These are phyloP conservation scores for Hippocampus abdominalis DNA, from an alignment of 2,113 vertebrate species.

Conservation along the genomic window DNA sequence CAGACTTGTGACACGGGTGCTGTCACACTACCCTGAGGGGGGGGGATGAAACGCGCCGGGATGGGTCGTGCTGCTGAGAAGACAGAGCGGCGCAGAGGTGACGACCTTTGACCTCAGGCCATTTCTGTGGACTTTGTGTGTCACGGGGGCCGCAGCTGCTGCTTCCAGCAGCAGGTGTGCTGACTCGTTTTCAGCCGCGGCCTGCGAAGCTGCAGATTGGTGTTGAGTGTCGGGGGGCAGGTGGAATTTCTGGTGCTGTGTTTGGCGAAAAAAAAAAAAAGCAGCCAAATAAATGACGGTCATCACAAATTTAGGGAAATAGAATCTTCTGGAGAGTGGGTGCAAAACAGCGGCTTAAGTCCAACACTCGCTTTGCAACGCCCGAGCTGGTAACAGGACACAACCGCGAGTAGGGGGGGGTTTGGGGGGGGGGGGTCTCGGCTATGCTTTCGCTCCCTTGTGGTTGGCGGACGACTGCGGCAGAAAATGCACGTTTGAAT, in stretches of 20 bases:
- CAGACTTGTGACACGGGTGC: conserved; percentile 35
- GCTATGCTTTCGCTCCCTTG: no score
- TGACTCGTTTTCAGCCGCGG: conserved; percentile 59
- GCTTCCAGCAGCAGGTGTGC: conserved; percentile 69
- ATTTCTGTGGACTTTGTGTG: conserved; percentile 56
- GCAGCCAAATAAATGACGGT: no score
- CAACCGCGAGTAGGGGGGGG: no score
- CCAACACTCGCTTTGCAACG: no score
- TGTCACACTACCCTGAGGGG: conserved; percentile 36
- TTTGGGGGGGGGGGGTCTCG: no score
- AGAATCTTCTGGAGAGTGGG: no score
- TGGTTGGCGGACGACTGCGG: no score
- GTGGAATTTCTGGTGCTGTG: neutral
- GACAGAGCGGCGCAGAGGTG: conserved; percentile 42
- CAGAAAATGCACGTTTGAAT: no score
- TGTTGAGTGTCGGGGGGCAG: neutral
- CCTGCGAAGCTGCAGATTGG: conserved; percentile 36
- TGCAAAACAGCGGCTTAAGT: no score
- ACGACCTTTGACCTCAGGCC: conserved; percentile 56
- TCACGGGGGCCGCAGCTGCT: conserved; percentile 63
- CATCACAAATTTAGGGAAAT: no score
- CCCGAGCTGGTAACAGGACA: no score
- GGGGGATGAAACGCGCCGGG: conserved; percentile 25
- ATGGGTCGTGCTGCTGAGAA: conserved; percentile 4
- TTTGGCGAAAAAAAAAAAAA: no score